Evolutionary conservation across 2,113 vertebrate genomes (phyloP).

Genomic region (Anser cygnoides): DNA sequence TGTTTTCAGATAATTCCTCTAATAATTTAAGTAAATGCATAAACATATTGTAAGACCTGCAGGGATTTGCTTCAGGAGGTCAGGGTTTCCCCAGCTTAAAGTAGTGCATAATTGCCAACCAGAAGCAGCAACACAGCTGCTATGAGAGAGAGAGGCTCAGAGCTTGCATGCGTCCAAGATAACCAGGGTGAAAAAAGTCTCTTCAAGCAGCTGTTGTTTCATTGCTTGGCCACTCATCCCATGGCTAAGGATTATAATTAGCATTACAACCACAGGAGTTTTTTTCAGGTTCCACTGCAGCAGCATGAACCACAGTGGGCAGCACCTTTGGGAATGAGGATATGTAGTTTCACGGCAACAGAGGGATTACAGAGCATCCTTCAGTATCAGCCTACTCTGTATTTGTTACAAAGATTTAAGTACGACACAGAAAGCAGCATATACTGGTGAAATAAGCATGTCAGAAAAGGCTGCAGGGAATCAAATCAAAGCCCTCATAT

Average conservation of each 20-base stretch:
- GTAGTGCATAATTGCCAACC: background rate
- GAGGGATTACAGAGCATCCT: background rate
- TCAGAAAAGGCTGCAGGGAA: background rate
- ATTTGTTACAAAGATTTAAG: background rate
- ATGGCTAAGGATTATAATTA: background rate
- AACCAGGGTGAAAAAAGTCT: background rate
- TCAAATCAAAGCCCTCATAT: background rate
- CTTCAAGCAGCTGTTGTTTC: background rate
- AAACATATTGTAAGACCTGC: background rate
- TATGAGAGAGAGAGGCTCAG: background rate
- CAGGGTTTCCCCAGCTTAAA: background rate
- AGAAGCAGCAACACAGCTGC: background rate
- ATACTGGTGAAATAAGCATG: background rate
- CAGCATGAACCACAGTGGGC: background rate
- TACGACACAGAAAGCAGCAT: background rate
- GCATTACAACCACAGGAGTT: background rate
- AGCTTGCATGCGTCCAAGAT: background rate
- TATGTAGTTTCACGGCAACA: background rate
- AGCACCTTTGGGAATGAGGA: background rate
- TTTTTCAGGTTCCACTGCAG: background rate
- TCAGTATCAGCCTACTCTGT: background rate
- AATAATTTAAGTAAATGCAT: background rate
- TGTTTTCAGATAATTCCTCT: background rate
- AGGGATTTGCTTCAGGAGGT: slow-evolving; percentile 13
- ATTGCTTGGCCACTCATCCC: background rate